A percentile compares a stretch with the other conserved stretches of the same genome.
Evolutionary conservation across 2,113 vertebrate species (phyloP).

Genomic region (Chloropsis cyanopogon): DNA sequence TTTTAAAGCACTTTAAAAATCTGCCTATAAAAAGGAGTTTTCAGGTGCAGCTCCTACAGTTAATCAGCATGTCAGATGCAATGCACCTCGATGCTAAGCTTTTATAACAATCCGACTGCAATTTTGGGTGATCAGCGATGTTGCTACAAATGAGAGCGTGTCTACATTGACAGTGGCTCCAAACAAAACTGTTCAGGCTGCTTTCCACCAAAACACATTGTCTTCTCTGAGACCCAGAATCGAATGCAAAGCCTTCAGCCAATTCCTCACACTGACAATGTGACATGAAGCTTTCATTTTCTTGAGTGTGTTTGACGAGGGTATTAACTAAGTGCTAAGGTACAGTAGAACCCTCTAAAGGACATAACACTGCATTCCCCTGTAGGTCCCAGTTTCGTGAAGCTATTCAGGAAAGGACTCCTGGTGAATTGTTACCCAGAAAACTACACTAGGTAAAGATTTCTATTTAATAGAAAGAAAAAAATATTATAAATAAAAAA

Average conservation of each 20-base stretch:
- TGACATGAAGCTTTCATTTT: slow-evolving; percentile 39
- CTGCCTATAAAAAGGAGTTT: background rate
- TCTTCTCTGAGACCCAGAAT: background rate
- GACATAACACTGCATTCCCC: background rate
- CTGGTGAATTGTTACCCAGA: background rate
- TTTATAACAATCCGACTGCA: background rate
- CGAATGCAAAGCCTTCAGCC: slow-evolving; percentile 8
- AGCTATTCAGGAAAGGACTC: slow-evolving; percentile 6
- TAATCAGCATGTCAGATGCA: background rate
- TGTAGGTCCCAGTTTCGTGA: background rate
- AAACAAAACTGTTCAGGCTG: background rate
- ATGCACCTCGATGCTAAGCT: background rate
- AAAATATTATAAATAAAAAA: background rate
- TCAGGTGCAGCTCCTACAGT: background rate
- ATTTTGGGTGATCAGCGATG: background rate
- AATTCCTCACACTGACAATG: slow-evolving; percentile 1
- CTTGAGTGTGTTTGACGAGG: slow-evolving; percentile 45
- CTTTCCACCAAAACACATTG: background rate
- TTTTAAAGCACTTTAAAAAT: background rate
- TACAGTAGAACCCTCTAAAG: slow-evolving; percentile 30
- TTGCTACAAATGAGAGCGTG: background rate
- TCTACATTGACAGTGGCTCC: background rate
- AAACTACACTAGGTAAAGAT: background rate
- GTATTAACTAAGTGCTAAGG: slow-evolving; percentile 63
- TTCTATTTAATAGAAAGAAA: slow-evolving; percentile 1